These are phyloP conservation scores for Poecilia wingei DNA, from an alignment of 2,797 vertebrate genomes.

Conservation along the genomic window DNA sequence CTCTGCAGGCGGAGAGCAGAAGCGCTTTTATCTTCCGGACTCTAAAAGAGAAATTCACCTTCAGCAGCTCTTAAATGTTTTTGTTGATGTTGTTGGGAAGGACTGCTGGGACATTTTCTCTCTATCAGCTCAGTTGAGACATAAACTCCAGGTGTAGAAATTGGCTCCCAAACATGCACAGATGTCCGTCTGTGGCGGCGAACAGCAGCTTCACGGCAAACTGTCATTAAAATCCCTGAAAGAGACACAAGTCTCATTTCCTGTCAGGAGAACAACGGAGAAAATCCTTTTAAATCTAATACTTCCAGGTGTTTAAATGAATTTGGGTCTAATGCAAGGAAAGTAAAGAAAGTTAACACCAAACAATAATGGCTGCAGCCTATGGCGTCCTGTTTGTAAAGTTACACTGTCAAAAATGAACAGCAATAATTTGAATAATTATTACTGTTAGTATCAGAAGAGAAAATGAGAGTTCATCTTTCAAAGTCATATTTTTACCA, in stretches of 20 bases:
- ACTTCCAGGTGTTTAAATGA: too few species aligned
- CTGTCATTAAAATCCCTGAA: not conserved
- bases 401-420: too few species aligned
- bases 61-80: not conserved
- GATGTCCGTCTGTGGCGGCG: not conserved
- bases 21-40: not conserved
- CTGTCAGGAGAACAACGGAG: too few species aligned
- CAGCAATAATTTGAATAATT: too few species aligned
- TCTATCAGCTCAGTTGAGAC: not conserved
- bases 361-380: too few species aligned
- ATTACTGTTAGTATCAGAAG: too few species aligned
- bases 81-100: not conserved
- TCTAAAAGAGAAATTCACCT: not conserved
- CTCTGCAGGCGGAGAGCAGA: slow-evolving; percentile 72
- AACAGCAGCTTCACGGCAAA: slow-evolving; percentile 1
- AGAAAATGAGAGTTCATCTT: too few species aligned
- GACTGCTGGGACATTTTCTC: not conserved
- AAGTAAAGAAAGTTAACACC: too few species aligned
- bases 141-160: slow-evolving; percentile 12
- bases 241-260: not conserved
- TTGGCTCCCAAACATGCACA: slow-evolving; percentile 2
- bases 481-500: too few species aligned
- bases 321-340: too few species aligned
- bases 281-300: too few species aligned
- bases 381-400: too few species aligned